Base-by-base conservation (phyloP, 2,797 vertebrate species). In the Sebastes trivittatus region DNA sequence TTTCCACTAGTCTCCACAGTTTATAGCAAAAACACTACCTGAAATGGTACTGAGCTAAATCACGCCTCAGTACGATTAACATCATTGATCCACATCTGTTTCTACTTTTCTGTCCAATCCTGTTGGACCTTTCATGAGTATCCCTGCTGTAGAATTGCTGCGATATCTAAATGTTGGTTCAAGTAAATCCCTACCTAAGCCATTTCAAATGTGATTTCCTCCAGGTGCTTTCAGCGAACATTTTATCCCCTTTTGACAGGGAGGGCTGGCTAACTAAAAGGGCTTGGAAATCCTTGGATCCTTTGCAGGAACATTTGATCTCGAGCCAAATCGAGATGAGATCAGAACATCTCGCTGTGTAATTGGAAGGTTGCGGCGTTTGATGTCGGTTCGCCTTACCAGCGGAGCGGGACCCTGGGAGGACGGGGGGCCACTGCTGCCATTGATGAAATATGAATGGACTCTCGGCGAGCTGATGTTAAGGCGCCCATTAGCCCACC, bases 371-470 rank as follows among this genome's bases (percentile, higher is more conserved):
- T 90, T 79, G 85, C 32, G 4, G 75, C n/a, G 67, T 94, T 94
- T 95, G 94, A 94, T 92, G 88, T 93, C 36, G 67, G 83, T 92
- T 87, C 18, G 72, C 86, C 86, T 84, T 81, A 67, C 63, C 13
- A 54, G 71, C 5, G 22, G 65, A 78, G 63, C 2, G 3, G 52
- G 65, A 60, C 61, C 55, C 38, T 6, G 32, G 58, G 55, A 83
- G 69, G 69, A 78, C 16, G 25, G 77, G 61, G 34, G 78, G 76
- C 56, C 77, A 49, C 85, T 61, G 83, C 86, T 60, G 83, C 83
- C 46, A 72, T 85, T 92, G 82, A 95, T 95, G 78, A 95, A 96
- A 95, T 94, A 94, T 94, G 92, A 91, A 95, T 94, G 86, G 80
- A 77, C 76, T 91, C 88, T 78, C 4, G 16, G 67, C 23, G 80